These are phyloP conservation scores for Cotesia congregata DNA, from an alignment of 2,888 invertebrate species.

Conservation along the genomic window DNA sequence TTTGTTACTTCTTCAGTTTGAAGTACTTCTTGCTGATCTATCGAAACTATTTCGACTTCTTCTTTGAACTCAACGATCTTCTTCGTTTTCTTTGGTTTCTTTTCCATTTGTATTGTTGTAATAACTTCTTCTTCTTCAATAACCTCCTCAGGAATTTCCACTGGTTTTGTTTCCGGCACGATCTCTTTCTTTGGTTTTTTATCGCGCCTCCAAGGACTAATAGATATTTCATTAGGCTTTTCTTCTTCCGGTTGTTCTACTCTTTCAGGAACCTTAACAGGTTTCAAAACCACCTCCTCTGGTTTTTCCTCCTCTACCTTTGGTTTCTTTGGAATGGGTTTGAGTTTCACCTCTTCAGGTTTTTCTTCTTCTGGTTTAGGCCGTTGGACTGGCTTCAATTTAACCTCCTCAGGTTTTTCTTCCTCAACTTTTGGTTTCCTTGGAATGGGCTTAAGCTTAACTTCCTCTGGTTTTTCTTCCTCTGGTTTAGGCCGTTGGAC, in stretches of 20 bases:
- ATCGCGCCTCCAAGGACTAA: conserved; percentile 70
- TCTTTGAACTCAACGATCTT: conserved; percentile 64
- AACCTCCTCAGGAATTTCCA: conserved; percentile 27
- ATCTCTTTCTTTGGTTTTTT: conserved; percentile 51
- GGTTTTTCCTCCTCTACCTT: conserved; percentile 65
- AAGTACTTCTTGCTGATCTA: conserved; percentile 59
- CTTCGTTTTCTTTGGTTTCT: conserved; percentile 46
- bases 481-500: conserved; percentile 51
- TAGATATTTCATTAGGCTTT: conserved; percentile 60
- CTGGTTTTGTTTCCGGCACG: conserved; percentile 39
- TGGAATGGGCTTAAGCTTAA: conserved; percentile 39
- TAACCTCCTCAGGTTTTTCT: conserved; percentile 48
- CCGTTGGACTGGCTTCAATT: conserved; percentile 62
- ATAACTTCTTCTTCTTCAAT: conserved; percentile 39
- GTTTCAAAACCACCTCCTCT: conserved; percentile 51
- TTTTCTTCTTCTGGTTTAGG: conserved; percentile 64
- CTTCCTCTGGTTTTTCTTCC: conserved; percentile 47
- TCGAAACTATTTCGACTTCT: conserved; percentile 63
- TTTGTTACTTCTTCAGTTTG: conserved; percentile 42
- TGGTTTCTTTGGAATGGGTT: conserved; percentile 37
- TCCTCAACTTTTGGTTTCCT: conserved; percentile 44
- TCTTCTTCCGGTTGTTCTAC: conserved; percentile 50
- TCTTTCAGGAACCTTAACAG: conserved; percentile 54
- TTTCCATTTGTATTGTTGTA: conserved; percentile 48
- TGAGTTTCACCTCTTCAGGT: conserved; percentile 48